These are phyloP conservation scores for Odocoileus virginianus DNA, from an alignment of 2,113 vertebrate genomes.

Conservation along the genomic window DNA sequence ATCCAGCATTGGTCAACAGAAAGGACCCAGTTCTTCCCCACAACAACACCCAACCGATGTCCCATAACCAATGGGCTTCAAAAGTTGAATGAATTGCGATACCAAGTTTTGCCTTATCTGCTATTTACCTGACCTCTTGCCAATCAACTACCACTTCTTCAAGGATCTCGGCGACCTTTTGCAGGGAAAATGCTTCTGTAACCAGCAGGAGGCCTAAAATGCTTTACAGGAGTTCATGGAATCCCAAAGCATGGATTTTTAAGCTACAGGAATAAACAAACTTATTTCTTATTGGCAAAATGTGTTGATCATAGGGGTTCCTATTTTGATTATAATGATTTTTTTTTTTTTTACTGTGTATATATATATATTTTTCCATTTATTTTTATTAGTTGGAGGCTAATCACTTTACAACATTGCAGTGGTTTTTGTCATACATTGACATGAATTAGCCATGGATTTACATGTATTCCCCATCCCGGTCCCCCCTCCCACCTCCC, in stretches of 20 bases:
- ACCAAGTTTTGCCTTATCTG: background rate
- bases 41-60: background rate
- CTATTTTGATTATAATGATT: background rate
- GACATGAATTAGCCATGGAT: too few relatives aligned
- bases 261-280: background rate
- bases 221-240: background rate
- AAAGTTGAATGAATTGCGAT: background rate
- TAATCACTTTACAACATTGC: too few relatives aligned
- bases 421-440: too few relatives aligned
- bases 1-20: background rate
- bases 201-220: background rate
- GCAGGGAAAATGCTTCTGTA: background rate
- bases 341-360: background rate
- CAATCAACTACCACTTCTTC: background rate
- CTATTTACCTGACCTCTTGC: background rate
- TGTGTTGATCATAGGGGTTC: background rate
- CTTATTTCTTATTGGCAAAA: background rate
- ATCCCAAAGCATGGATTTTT: background rate
- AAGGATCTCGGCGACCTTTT: background rate
- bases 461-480: too few relatives aligned
- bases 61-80: background rate
- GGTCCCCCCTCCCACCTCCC: too few relatives aligned
- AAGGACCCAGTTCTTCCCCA: background rate
- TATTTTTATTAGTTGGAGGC: too few relatives aligned
- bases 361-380: too few relatives aligned